A percentile compares a stretch with the other conserved stretches of the same genome.
Evolutionary conservation across 2,113 vertebrate species (phyloP).

Genomic region (Microcebus tavaratra): DNA sequence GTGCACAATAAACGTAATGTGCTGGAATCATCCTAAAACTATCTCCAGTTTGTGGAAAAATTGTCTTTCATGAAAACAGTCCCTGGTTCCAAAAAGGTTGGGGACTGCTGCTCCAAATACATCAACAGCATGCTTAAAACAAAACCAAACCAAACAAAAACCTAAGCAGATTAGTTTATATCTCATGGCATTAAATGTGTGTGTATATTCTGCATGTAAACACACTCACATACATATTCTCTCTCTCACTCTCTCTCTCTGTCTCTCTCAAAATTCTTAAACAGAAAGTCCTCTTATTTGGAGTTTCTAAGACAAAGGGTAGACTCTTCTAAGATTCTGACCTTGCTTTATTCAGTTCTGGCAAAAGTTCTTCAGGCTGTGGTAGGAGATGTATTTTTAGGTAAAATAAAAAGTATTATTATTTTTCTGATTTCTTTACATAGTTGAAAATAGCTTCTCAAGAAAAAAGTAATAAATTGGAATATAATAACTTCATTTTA

Average conservation of each 20-base stretch:
- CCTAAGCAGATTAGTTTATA: slow-evolving; percentile 29
- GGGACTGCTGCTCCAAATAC: background rate
- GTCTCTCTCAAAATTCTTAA: background rate
- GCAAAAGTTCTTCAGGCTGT: background rate
- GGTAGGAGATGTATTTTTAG: background rate
- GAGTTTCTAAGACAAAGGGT: slow-evolving; percentile 9
- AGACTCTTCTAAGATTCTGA: background rate
- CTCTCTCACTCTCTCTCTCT: background rate
- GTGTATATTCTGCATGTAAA: background rate
- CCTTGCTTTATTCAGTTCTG: slow-evolving; percentile 49
- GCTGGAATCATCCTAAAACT: too few species aligned
- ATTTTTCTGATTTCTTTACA: background rate
- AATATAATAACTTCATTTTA: background rate
- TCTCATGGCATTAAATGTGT: background rate
- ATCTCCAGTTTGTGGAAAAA: too few species aligned
- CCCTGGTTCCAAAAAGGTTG: too few species aligned
- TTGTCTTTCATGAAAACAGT: too few species aligned
- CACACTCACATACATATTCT: background rate
- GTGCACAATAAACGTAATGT: too few species aligned
- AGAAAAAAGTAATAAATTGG: background rate
- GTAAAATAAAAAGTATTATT: background rate
- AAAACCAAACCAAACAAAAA: background rate
- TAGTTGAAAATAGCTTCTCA: background rate
- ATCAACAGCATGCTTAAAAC: slow-evolving; percentile 50
- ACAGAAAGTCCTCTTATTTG: background rate